Percentiles rank a stretch among this genome's conserved stretches.
Evolutionary conservation across 1,140 invertebrate genomes (phyloP).

Genomic region (Cardiocondyla obscurior): DNA sequence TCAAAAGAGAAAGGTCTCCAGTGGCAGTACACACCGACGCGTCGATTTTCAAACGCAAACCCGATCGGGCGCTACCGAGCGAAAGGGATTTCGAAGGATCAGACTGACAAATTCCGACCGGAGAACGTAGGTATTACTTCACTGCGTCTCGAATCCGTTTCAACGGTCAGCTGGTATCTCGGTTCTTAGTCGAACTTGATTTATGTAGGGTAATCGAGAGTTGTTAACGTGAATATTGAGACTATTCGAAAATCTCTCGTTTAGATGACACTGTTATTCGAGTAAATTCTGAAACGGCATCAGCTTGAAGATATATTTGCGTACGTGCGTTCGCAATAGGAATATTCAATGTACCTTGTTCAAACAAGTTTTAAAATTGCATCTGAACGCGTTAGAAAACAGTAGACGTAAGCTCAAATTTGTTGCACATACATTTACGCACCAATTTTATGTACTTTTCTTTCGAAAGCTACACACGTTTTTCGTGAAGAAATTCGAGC

Average conservation of each 20-base stretch:
- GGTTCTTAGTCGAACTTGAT: background rate
- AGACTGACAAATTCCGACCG: conserved; percentile 25
- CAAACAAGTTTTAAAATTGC: background rate
- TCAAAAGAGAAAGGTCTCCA: conserved; percentile 23
- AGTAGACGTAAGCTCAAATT: background rate
- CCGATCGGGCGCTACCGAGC: conserved; percentile 36
- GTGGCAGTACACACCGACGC: background rate
- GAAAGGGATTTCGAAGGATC: background rate
- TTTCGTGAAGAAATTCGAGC: background rate
- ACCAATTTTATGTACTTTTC: background rate
- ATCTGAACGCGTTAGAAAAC: background rate
- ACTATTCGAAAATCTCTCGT: background rate
- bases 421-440: background rate
- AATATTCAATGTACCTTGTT: too few species aligned
- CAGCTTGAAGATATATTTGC: background rate
- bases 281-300: background rate
- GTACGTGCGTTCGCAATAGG: background rate
- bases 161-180: background rate
- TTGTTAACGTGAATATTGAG: background rate
- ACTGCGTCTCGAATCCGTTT: conserved; percentile 34
- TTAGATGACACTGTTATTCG: background rate
- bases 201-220: background rate
- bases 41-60: conserved; percentile 60
- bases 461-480: background rate
- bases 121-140: conserved; percentile 66